Evolutionary conservation across 1,140 invertebrate genomes (phyloP).

Genomic region (Lepidurus couesii): DNA sequence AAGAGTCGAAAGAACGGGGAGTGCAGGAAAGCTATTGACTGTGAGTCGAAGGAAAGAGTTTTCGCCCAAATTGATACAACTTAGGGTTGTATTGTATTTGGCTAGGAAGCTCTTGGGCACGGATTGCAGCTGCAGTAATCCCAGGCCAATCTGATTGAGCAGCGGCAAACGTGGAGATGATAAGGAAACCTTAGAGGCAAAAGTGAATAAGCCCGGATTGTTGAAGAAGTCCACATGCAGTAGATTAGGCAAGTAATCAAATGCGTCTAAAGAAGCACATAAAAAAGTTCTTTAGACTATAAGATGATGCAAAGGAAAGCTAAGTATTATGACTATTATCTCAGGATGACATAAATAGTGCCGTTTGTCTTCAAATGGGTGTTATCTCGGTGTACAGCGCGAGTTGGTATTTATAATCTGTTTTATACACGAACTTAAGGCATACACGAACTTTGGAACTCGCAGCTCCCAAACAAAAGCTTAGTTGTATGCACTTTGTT

Average conservation of each 20-base stretch:
- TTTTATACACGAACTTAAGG: background rate
- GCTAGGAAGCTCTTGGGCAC: conserved; percentile 26
- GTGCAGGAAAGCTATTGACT: background rate
- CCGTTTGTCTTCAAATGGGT: background rate
- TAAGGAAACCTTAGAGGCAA: conserved; percentile 1
- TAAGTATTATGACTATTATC: too few species aligned
- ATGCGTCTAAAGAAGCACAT: conserved; percentile 30
- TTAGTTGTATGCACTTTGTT: background rate
- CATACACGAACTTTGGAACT: background rate
- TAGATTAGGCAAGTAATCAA: conserved; percentile 25
- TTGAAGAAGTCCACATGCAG: conserved; percentile 35
- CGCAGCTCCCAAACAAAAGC: background rate
- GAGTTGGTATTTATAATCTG: background rate
- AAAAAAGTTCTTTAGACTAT: background rate
- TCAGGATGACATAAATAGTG: too few species aligned
- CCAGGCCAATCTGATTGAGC: conserved; percentile 30
- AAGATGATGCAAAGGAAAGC: too few species aligned
- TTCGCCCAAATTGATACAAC: conserved; percentile 24
- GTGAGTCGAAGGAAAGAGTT: conserved; percentile 31
- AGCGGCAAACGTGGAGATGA: background rate
- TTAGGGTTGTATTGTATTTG: conserved; percentile 14
- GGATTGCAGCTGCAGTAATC: conserved; percentile 26
- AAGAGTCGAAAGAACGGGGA: background rate
- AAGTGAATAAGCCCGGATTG: conserved; percentile 30
- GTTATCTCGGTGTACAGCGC: background rate